Base-by-base conservation (phyloP, 1,140 invertebrate species). In the Cardiocondyla obscurior region DNA sequence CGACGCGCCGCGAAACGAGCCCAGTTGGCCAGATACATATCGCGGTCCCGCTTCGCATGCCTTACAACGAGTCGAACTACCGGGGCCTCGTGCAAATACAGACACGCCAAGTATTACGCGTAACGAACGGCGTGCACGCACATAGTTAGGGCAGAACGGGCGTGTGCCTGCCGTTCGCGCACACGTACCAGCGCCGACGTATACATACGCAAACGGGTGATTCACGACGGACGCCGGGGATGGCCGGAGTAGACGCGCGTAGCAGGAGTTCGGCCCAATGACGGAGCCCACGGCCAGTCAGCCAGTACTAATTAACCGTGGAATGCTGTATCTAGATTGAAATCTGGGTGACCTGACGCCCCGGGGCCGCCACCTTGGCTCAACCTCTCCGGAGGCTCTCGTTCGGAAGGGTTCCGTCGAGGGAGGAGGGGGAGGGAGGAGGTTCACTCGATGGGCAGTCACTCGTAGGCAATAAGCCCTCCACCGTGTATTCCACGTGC, bases 321-420 rank as follows among this genome's bases (percentile, higher is more conserved):
- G 92, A 93, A 93, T 93, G 93, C 92, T 91, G 90, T 94, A 94
- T 94, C 92, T 94, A 94, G 93, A 93, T 94, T 94, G 92, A 94
- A 94, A 94, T 94, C 93, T 94, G 92, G 93, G 92, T 94, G 93
- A 94, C 92, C 92, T 89, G 90, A 92, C 90, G 92, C 92, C 92
- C 93, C 82, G 89, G 90, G 92, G 92, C 92, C 92, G 90, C 88
- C 93, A 94, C 92, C 93, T 93, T 83, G 86, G 25, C 87, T 90
- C 85, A 88, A 92, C 91, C 90, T 92, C 90, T 67, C 69, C 69
- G 33, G 65, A 81, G 85, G 82, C 86, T 85, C n/a, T 57, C 82
- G 76, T 49, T 86, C 88, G 39, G 82, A 81, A 39, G 33, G 33
- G 73, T 49, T 39, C 42, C 58, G 14, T 33, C 42, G 65, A 69